Evolutionary conservation across 2,113 vertebrate species (phyloP).

Genomic region (Apodemus sylvaticus): DNA sequence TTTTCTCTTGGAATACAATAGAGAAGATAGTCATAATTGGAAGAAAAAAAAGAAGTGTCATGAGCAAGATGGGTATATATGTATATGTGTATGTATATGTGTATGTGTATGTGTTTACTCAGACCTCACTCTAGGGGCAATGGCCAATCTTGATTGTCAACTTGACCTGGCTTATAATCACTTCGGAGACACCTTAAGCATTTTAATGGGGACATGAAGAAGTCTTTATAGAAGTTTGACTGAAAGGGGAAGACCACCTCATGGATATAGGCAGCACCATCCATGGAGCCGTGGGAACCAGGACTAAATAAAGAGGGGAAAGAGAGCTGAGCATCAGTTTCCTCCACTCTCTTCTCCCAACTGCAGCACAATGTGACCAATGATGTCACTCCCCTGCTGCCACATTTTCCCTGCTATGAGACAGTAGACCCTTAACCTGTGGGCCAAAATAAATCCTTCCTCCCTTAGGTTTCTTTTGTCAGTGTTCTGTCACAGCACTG

Average conservation of each 20-base stretch:
- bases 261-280: background rate
- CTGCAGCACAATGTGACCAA: background rate
- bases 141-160: background rate
- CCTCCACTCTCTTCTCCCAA: background rate
- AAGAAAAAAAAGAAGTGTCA: background rate
- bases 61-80: background rate
- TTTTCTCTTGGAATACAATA: slow-evolving; percentile 6
- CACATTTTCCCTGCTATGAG: background rate
- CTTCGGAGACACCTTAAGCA: background rate
- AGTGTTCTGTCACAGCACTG: background rate
- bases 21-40: background rate
- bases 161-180: background rate
- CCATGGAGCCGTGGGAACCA: background rate
- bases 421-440: background rate
- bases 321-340: background rate
- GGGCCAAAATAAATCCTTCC: background rate
- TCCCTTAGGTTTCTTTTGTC: background rate
- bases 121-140: background rate
- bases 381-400: background rate
- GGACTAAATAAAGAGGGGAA: background rate
- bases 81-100: background rate
- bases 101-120: background rate
- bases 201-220: background rate
- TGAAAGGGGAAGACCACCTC: too few species aligned
- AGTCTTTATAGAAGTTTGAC: background rate